A percentile compares a stretch with the other conserved stretches of the same genome.
Evolutionary conservation across 2,888 invertebrate genomes (phyloP).

Genomic region (Dynastes tityus): DNA sequence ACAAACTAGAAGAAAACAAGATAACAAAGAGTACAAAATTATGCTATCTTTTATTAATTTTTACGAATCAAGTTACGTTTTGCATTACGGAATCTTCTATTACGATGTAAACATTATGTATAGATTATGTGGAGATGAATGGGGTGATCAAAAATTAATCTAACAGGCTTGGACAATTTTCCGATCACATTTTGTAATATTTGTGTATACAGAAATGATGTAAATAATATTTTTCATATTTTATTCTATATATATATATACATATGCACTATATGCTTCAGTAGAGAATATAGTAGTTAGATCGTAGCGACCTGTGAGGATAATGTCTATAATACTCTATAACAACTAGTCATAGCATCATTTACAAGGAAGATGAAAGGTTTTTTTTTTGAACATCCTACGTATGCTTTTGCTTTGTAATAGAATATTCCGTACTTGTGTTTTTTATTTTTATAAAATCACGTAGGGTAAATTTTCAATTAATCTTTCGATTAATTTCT

Average conservation of each 20-base stretch:
- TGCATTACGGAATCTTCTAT: slow-evolving; percentile 6
- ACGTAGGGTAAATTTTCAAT: slow-evolving; percentile 20
- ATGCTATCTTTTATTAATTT: slow-evolving; percentile 23
- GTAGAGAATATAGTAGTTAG: no score
- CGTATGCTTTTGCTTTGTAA: not conserved
- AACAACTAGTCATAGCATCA: not conserved
- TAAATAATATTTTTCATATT: not conserved
- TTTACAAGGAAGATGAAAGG: not conserved
- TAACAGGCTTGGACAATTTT: not conserved
- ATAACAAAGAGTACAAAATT: slow-evolving; percentile 39
- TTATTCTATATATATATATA: not conserved
- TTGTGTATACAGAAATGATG: slow-evolving; percentile 10
- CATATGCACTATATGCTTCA: no score
- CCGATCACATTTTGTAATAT: not conserved
- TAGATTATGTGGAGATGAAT: not conserved
- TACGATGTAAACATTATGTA: slow-evolving; percentile 26
- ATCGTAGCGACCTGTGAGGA: no score
- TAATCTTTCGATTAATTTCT: slow-evolving; percentile 3
- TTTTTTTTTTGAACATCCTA: not conserved
- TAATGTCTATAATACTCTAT: not conserved
- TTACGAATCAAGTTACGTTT: not conserved
- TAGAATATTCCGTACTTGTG: slow-evolving; percentile 9
- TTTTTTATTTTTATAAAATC: not conserved
- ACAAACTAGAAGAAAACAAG: not conserved
- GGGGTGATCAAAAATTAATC: not conserved